Evolutionary conservation across 2,113 vertebrate species (phyloP), one percentile per base, ranked within the genome.

Genomic region (Sinocyclocheilus rhinocerous): DNA sequence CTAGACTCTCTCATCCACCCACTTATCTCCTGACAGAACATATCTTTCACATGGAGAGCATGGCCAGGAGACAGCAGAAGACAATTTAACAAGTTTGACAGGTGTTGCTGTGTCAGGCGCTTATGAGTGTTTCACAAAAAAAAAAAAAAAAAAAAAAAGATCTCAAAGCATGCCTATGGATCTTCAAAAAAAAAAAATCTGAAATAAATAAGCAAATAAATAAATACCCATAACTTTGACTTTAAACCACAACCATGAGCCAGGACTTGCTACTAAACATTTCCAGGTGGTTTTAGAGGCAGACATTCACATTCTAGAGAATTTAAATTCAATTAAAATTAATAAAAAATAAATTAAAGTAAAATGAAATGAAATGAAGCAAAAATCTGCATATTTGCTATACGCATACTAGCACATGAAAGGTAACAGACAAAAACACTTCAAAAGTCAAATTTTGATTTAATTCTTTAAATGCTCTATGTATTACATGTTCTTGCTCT

Each of bases 21-120:
- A 89, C 83, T 87, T 89, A 89, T 87, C 88, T 89, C 83, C 85
- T 89, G 88, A 89, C 88, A 89, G 85, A 77, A 89, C 81, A 86
- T 85, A 89, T 87, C 85, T 89, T 79, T 89, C 88, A 89, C 78
- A 80, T 89, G 69, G 63, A 72, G 65, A 65, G 70, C 65, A 57
- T 29, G 50, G 77, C 85, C 36, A 69, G 73, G 42, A 77, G 65
- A 84, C 75, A 73, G 69, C 77, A 85, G 82, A 87, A 87, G 88
- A 89, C 85, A 89, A 89, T 89, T 89, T 89, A 78, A 83, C 45
- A 89, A 89, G 79, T 89, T 84, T 89, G 86, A 87, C 79, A 84
- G 80, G 52, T 76, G 79, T 83, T 55, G 55, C 85, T 48, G 55
- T 26, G 50, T 72, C 76, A 75, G 59, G 65, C 42, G 65, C 55